Evolutionary conservation across 2,888 invertebrate genomes (phyloP), one percentile per base, ranked within the genome.

Genomic region (Rhogogaster chlorosoma): DNA sequence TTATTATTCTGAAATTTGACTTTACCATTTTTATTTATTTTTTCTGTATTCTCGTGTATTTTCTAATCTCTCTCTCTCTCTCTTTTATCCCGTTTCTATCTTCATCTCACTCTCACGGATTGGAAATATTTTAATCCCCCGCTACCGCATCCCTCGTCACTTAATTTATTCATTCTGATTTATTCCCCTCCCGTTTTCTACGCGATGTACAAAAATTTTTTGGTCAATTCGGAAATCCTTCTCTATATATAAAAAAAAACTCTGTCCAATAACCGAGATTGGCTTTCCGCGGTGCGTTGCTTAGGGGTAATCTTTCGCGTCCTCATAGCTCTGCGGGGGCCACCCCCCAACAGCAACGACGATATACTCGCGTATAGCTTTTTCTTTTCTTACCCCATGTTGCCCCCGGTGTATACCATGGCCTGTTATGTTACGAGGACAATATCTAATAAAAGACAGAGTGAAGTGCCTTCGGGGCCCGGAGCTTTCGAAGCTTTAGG

Each of bases 381-480:
- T 85, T 67, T 45, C 71, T 70, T 85, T 82, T 77, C 61, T 67
- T 26, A 82, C 73, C 73, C 75, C n/a, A 80, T 83, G 32, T 53
- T 75, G 1, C 26, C 64, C 26, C 29, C 26, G 42, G 45, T 15
- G 45, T 45, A 45, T 15, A 45, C 86, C 84, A 77, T 86, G 86
- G 86, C 67, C 84, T 85, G 87, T 90, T 88, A 88, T 88, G 89
- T 90, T 90, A 89, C 87, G 88, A 87, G 87, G 87, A 90, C 88
- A 90, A 91, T 91, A 90, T 90, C 90, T 91, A 91, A 91, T 91
- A 91, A 90, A 90, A 91, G 87, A 87, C 87, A 85, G 85, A 86
- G 84, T 82, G 86, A 89, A 89, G 88, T 88, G 87, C 88, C 87
- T 84, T 67, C 77, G 83, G 87, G 87, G 82, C 86, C 42, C 29